phyloP scores from a whole-genome alignment of 2,797 vertebrate species.

The Scarus forsteni region DNA sequence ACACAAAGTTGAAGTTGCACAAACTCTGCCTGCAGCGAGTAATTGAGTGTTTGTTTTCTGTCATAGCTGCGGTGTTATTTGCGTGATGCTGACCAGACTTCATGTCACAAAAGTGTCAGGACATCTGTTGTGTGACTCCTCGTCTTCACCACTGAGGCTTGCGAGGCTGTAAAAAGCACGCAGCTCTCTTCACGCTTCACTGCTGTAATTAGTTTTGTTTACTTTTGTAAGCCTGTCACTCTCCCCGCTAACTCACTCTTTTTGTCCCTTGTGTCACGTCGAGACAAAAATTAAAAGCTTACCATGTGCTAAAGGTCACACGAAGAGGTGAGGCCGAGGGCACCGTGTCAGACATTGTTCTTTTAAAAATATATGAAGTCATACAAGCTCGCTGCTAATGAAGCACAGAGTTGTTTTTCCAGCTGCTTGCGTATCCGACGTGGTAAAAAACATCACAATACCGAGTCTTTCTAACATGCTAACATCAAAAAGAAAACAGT shows the following conservation, averaged over 20 bases:
- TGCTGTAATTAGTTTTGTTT: constrained; percentile 48
- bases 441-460: constrained; percentile 20
- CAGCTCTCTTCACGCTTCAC: constrained; percentile 16
- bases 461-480: constrained; percentile 26
- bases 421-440: constrained; percentile 36
- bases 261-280: constrained; percentile 10
- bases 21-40: neutral
- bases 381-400: constrained; percentile 28
- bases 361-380: constrained; percentile 37
- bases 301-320: constrained; percentile 5
- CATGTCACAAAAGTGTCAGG: constrained; percentile 16
- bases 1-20: no score
- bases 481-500: constrained; percentile 71
- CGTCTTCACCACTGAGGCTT: constrained; percentile 17
- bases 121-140: constrained; percentile 25
- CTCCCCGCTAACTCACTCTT: constrained; percentile 32
- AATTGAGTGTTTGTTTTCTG: constrained; percentile 1
- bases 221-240: constrained; percentile 38
- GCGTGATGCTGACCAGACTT: neutral
- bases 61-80: neutral
- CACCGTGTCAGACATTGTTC: constrained; percentile 32
- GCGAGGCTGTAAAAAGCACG: constrained; percentile 21
- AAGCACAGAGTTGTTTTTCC: constrained; percentile 44
- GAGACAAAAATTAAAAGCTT: constrained; percentile 27
- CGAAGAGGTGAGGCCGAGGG: constrained; percentile 5